These are phyloP conservation scores for Stercorarius parasiticus DNA, from an alignment of 2,113 vertebrate genomes.

Conservation along the genomic window DNA sequence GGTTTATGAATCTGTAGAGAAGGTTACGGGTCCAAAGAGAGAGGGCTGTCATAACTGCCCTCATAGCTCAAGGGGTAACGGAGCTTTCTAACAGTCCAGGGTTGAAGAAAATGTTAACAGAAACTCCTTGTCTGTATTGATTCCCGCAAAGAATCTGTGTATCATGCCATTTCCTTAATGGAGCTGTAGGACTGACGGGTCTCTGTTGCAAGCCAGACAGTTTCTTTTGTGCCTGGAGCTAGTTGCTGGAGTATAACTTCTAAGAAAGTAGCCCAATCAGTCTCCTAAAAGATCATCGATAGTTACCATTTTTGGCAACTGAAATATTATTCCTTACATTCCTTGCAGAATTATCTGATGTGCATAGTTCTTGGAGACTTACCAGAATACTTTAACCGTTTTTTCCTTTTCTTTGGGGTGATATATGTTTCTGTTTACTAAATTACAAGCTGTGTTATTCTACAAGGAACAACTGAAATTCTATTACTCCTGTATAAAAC, in stretches of 20 bases:
- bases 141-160: fast-evolving
- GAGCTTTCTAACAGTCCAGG: neutral
- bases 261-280: neutral
- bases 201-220: neutral
- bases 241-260: neutral
- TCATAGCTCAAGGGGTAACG: neutral
- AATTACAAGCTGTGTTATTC: neutral
- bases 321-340: neutral
- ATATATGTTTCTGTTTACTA: neutral
- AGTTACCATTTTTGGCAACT: neutral
- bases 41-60: neutral
- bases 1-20: neutral
- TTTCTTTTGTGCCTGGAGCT: neutral
- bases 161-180: fast-evolving
- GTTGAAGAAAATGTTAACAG: neutral
- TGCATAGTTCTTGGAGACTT: neutral
- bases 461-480: neutral
- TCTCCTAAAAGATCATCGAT: neutral
- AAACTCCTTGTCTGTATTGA: fast-evolving
- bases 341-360: neutral
- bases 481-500: neutral
- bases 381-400: neutral
- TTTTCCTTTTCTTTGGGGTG: neutral
- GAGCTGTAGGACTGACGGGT: fast-evolving
- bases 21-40: neutral